Conservation (phyloP, 2,113 vertebrate genomes). For the Climacteris rufus region DNA sequence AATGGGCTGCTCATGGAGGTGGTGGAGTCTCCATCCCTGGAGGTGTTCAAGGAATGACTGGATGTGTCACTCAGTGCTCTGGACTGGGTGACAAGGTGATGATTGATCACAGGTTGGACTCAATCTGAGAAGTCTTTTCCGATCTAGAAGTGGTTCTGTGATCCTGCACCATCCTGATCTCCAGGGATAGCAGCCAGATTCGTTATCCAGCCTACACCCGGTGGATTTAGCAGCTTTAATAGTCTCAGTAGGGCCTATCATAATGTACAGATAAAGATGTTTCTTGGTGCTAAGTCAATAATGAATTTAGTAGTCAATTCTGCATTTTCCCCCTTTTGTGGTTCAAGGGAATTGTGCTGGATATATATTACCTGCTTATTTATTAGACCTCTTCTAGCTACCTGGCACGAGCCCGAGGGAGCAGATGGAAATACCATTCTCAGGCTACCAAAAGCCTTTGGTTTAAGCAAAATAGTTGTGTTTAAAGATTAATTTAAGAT, state of each 20-base stretch:
- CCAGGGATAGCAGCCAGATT: rapidly evolving
- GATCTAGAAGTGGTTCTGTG: background rate
- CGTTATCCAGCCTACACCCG: background rate
- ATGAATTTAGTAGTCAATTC: background rate
- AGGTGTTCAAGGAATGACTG: background rate
- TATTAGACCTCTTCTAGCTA: conserved; percentile 26
- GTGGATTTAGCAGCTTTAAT: background rate
- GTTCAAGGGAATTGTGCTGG: conserved; percentile 22
- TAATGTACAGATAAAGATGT: background rate
- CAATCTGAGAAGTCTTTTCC: background rate
- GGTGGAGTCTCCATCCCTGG: background rate
- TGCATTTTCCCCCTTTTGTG: background rate
- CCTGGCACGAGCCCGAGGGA: background rate
- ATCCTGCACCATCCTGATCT: background rate
- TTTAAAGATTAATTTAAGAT: conserved; percentile 81
- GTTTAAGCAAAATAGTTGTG: conserved; percentile 78
- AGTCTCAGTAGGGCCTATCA: background rate
- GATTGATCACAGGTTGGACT: rapidly evolving
- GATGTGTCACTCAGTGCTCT: background rate
- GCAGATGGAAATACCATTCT: background rate
- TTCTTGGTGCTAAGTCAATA: conserved; percentile 9
- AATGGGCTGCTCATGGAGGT: background rate
- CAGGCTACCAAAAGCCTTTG: conserved; percentile 50
- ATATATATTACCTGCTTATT: conserved; percentile 38
- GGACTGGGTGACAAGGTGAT: background rate